Conservation (phyloP, 2,113 vertebrate species). For the Pituophis catenifer region DNA sequence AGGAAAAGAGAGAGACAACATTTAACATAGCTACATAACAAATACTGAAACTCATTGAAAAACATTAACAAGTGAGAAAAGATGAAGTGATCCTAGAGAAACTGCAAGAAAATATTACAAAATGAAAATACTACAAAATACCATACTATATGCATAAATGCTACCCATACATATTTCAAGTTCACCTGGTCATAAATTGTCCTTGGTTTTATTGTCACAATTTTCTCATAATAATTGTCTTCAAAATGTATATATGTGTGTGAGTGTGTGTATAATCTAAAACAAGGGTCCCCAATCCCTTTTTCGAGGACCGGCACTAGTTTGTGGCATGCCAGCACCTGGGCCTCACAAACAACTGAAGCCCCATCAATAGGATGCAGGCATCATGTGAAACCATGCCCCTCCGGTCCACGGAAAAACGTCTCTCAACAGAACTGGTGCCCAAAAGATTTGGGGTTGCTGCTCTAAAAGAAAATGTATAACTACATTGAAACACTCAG, state of each 20-base stretch:
- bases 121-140: slow-evolving; percentile 25
- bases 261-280: too few relatives aligned
- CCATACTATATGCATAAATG: slow-evolving; percentile 6
- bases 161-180: not conserved
- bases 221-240: not conserved
- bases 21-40: not conserved
- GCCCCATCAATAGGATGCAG: too few relatives aligned
- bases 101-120: not conserved
- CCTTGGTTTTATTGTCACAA: not conserved
- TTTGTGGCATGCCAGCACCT: not conserved
- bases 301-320: not conserved
- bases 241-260: too few relatives aligned
- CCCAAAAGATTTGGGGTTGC: not conserved
- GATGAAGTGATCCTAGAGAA: not conserved
- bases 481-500: not conserved
- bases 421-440: not conserved
- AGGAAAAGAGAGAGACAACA: slow-evolving; percentile 12
- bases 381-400: too few relatives aligned
- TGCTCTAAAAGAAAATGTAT: not conserved
- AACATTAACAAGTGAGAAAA: slow-evolving; percentile 1
- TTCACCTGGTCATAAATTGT: not conserved
- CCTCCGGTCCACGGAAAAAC: too few relatives aligned
- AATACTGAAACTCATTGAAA: slow-evolving; percentile 11
- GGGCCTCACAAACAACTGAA: not conserved
- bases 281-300: too few relatives aligned